These are phyloP conservation scores for Pempheris klunzingeri DNA, from an alignment of 2,797 vertebrate species.

Conservation along the genomic window DNA sequence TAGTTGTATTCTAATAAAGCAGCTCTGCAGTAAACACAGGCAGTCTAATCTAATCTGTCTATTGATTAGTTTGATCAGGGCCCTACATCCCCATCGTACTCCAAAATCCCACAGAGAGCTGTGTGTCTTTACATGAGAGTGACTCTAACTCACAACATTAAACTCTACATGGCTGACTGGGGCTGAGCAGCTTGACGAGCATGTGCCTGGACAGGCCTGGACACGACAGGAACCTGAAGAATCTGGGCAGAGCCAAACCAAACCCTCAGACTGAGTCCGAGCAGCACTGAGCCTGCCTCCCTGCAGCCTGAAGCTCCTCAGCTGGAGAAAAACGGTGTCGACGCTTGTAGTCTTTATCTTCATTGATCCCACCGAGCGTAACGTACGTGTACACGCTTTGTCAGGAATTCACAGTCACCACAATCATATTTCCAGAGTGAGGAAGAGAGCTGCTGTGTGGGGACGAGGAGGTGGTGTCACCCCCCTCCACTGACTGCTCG, in stretches of 20 bases:
- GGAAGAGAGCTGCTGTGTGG: neutral
- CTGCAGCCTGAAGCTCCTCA: neutral
- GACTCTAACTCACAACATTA: neutral
- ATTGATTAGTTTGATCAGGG: neutral
- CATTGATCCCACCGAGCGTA: neutral
- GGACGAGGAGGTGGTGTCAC: neutral
- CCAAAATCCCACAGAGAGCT: neutral
- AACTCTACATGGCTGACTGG: neutral
- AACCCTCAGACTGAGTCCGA: slow-evolving; percentile 8
- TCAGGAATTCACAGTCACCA: neutral
- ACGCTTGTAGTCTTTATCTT: too few species aligned
- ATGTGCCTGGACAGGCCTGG: slow-evolving; percentile 21
- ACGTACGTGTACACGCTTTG: neutral
- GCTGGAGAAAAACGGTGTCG: too few species aligned
- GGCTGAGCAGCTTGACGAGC: neutral
- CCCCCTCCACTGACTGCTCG: neutral
- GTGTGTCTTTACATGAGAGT: neutral
- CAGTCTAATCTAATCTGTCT: neutral
- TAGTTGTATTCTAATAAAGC: neutral
- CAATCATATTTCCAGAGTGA: too few species aligned
- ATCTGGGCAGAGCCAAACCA: slow-evolving; percentile 29
- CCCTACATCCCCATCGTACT: neutral
- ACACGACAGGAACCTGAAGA: slow-evolving; percentile 47
- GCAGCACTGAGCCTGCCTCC: neutral
- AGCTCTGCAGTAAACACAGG: neutral